Percentiles rank a stretch among this genome's conserved stretches.
Conservation (phyloP, 2,113 vertebrate species). For the Theristicus caerulescens region DNA sequence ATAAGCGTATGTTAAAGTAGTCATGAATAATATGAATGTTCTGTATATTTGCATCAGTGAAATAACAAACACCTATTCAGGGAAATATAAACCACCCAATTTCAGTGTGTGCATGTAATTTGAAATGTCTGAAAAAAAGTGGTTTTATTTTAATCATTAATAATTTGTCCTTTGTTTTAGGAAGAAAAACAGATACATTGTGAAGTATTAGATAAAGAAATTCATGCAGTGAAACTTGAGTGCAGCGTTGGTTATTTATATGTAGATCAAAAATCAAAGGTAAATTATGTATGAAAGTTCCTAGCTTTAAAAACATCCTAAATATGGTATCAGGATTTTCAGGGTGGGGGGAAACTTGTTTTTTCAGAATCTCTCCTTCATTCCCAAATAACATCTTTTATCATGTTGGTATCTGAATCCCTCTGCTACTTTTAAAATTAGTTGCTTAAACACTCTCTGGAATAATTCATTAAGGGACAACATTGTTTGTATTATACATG, state of each 20-base stretch:
- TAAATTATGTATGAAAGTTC: conserved; percentile 48
- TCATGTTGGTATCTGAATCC: background rate
- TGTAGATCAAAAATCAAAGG: conserved; percentile 83
- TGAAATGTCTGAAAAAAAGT: background rate
- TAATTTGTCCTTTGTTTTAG: conserved; percentile 67
- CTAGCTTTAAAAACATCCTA: background rate
- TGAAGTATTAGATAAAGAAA: conserved; percentile 78
- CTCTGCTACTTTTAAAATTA: background rate
- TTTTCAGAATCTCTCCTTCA: background rate
- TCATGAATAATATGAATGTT: background rate
- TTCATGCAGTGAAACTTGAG: conserved; percentile 72
- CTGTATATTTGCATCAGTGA: background rate
- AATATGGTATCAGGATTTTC: background rate
- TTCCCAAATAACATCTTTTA: background rate
- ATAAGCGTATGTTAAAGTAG: background rate
- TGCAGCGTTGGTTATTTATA: conserved; percentile 85
- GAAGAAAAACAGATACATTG: conserved; percentile 86
- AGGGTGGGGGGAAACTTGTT: background rate
- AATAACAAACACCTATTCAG: background rate
- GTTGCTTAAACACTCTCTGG: background rate
- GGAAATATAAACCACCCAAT: background rate
- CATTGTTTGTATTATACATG: background rate
- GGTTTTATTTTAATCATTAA: background rate
- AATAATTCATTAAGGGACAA: background rate
- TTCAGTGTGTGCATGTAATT: background rate